Evolutionary conservation across 2,113 vertebrate genomes (phyloP).

Genomic region (Chlorodrepanis virens): DNA sequence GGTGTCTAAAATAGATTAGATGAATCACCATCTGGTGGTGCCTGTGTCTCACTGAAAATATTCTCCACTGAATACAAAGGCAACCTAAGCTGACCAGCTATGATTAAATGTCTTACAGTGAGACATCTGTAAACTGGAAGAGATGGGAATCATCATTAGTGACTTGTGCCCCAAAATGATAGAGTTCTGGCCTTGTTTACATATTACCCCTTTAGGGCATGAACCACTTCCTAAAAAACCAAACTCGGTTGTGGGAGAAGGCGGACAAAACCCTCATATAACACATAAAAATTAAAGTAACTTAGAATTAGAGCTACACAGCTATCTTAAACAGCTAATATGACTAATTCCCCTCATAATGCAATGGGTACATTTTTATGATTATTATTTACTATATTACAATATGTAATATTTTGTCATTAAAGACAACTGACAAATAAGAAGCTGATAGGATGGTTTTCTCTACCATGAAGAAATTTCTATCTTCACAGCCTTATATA

Average conservation of each 20-base stretch:
- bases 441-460: not conserved
- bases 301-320: not conserved
- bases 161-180: not conserved
- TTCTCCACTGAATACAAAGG: constrained; percentile 12
- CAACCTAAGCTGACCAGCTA: constrained; percentile 14
- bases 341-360: not conserved
- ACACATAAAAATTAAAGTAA: not conserved
- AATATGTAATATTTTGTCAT: not conserved
- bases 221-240: not conserved
- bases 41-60: constrained; percentile 32
- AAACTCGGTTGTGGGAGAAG: not conserved
- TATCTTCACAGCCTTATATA: not conserved
- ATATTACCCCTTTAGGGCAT: not conserved
- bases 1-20: constrained; percentile 63
- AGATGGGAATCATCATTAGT: not conserved
- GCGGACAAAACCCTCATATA: not conserved
- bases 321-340: not conserved
- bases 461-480: not conserved
- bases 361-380: not conserved
- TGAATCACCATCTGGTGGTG: constrained; percentile 62
- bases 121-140: not conserved
- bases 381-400: not conserved
- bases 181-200: not conserved
- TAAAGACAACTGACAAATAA: not conserved
- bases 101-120: not conserved